phyloP scores from a whole-genome alignment of 2,113 vertebrate species.

The Microcebus jonahi region DNA sequence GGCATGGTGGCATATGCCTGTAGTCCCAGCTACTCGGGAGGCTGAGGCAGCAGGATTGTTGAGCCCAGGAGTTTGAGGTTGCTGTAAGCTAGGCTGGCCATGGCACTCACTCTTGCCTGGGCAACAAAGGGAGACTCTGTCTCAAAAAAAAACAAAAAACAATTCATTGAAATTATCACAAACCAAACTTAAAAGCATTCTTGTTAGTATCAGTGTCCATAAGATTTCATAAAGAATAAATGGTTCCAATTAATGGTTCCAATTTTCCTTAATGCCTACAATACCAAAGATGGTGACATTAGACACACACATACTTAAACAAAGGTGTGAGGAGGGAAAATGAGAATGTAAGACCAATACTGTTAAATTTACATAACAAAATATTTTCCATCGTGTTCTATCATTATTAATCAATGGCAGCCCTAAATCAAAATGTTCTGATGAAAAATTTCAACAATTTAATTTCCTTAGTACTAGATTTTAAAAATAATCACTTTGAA shows the following conservation, averaged over 20 bases:
- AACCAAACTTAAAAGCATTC: conserved; percentile 25
- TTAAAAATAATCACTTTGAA: not conserved
- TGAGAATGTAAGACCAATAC: not conserved
- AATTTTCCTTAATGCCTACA: conserved; percentile 1
- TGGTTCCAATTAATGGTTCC: not conserved
- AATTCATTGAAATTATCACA: not conserved
- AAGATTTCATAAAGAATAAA: conserved; percentile 12
- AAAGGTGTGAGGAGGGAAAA: not conserved
- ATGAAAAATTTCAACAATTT: not conserved
- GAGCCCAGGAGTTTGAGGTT: no score
- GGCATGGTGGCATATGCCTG: no score
- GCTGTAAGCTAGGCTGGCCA: no score
- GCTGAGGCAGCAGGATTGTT: no score
- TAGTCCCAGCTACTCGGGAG: no score
- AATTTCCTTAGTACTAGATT: no score
- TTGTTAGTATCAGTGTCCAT: not conserved
- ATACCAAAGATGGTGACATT: not conserved
- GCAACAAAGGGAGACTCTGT: no score
- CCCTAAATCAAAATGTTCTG: conserved; percentile 20
- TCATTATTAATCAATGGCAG: not conserved
- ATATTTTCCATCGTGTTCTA: not conserved
- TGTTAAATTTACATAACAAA: conserved; percentile 37
- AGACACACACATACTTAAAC: not conserved
- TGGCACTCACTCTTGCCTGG: no score
- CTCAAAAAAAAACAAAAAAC: not conserved